phyloP scores from a whole-genome alignment of 2,888 invertebrate species.

The Plebejus melissa region DNA sequence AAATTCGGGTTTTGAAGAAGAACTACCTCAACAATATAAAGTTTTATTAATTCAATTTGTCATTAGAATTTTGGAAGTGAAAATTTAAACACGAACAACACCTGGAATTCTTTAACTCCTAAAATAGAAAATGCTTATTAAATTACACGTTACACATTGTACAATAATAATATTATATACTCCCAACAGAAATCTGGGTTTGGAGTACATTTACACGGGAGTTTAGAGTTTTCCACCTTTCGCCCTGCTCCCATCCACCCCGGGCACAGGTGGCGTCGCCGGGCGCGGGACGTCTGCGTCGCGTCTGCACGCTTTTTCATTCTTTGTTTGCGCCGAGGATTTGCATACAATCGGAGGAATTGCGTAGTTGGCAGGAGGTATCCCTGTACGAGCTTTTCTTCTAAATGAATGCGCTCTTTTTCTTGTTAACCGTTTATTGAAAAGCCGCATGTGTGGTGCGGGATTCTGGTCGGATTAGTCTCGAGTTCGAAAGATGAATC shows the following conservation, averaged over 20 bases:
- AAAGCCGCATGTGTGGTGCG: conserved; percentile 20
- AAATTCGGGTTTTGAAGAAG: neutral
- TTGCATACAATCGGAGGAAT: conserved; percentile 77
- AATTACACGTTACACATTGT: too few species aligned
- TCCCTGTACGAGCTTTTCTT: conserved; percentile 50
- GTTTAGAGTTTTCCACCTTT: too few species aligned
- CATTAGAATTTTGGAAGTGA: too few species aligned
- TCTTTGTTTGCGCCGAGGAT: conserved; percentile 72
- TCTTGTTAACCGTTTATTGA: conserved; percentile 31
- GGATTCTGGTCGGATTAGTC: neutral
- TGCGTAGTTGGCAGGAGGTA: conserved; percentile 64
- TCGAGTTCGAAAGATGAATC: neutral
- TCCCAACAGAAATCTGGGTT: too few species aligned
- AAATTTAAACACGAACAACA: too few species aligned
- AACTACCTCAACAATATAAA: neutral
- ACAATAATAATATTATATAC: too few species aligned
- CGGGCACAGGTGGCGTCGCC: conserved; percentile 51
- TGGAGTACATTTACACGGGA: too few species aligned
- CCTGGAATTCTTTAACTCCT: too few species aligned
- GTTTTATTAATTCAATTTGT: too few species aligned
- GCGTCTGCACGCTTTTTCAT: conserved; percentile 59
- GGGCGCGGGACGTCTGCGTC: conserved; percentile 59
- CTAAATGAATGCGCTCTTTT: conserved; percentile 39
- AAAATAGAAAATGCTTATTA: neutral
- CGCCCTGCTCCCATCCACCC: conserved; percentile 27